Conservation (phyloP, 2,888 invertebrate species). For the Bombylius major region DNA sequence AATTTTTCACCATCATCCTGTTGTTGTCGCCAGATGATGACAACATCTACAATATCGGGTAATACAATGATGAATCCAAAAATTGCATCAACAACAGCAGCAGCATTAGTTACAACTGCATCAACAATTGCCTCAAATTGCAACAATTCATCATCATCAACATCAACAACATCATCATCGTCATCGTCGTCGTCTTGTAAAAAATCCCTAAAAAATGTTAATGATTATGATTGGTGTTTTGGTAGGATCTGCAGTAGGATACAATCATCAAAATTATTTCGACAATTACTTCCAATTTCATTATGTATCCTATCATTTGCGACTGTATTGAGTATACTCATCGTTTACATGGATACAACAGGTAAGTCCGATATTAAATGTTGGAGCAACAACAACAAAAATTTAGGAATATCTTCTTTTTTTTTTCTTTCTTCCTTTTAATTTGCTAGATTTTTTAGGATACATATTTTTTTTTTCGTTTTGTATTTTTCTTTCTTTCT, state of each 20-base stretch:
- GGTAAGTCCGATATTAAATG: constrained; percentile 39
- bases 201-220: neutral
- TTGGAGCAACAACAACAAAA: neutral
- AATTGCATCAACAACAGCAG: neutral
- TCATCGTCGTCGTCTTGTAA: neutral
- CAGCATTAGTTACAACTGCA: neutral
- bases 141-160: too few relatives aligned
- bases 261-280: constrained; percentile 31
- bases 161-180: too few relatives aligned
- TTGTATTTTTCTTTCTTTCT: too few relatives aligned
- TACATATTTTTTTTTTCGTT: too few relatives aligned
- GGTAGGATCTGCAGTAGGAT: constrained; percentile 4
- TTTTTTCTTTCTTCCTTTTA: too few relatives aligned
- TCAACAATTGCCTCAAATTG: neutral
- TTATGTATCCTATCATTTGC: constrained; percentile 67
- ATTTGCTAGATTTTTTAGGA: too few relatives aligned
- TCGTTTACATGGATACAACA: constrained; percentile 70
- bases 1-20: neutral
- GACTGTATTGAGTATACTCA: constrained; percentile 57
- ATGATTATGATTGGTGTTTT: neutral
- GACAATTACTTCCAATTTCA: constrained; percentile 50
- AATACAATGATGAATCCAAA: neutral
- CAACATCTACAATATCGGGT: neutral
- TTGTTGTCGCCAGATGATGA: neutral
- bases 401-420: too few relatives aligned